Evolutionary conservation across 2,888 invertebrate genomes (phyloP).

Genomic region (Andrena marginata): DNA sequence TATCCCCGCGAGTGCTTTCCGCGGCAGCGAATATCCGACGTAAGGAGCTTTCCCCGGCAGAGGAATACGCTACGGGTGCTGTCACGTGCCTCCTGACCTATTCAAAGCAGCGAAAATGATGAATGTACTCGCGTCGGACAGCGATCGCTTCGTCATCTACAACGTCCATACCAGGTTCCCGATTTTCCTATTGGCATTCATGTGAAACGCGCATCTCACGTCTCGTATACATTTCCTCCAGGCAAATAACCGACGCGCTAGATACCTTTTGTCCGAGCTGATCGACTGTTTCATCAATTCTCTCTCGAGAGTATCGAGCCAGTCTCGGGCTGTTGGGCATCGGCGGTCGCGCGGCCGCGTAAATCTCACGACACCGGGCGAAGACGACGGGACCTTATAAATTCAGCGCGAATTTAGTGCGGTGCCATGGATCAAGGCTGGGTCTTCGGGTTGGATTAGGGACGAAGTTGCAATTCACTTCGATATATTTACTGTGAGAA

Average conservation of each 20-base stretch:
- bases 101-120: constrained; percentile 73
- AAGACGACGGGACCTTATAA: constrained; percentile 67
- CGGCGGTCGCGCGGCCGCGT: not conserved
- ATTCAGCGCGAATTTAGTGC: constrained; percentile 78
- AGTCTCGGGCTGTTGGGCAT: not conserved
- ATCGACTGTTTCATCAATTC: not conserved
- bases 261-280: not conserved
- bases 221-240: not conserved
- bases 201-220: not conserved
- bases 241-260: not conserved
- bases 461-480: constrained; percentile 84
- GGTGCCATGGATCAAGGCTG: constrained; percentile 76
- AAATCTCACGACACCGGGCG: constrained; percentile 14
- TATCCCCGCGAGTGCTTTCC: not conserved
- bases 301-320: not conserved
- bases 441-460: constrained; percentile 72
- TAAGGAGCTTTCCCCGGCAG: not conserved
- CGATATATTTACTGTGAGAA: constrained; percentile 85
- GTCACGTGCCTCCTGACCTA: constrained; percentile 19
- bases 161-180: constrained; percentile 21
- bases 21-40: not conserved
- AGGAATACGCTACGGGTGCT: not conserved
- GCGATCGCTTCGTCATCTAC: constrained; percentile 56
- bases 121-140: constrained; percentile 65
- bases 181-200: constrained; percentile 15